These are phyloP conservation scores for Araneus ventricosus DNA, from an alignment of 1,140 invertebrate species.

Conservation along the genomic window DNA sequence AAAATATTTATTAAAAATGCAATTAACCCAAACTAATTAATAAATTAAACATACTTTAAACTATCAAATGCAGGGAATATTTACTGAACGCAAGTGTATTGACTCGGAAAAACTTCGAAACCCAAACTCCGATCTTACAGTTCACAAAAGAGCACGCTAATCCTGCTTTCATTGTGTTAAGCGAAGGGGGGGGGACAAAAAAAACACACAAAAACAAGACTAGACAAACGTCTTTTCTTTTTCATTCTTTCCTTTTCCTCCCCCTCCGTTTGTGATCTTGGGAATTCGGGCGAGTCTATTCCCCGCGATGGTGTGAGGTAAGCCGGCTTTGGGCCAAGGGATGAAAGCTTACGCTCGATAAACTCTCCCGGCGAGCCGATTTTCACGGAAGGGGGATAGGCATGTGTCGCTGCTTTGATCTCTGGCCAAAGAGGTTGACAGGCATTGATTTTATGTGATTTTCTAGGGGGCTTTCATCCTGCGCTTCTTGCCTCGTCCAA, in stretches of 20 bases:
- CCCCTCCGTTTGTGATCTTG: conserved; percentile 37
- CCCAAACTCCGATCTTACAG: conserved; percentile 2
- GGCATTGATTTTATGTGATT: conserved; percentile 58
- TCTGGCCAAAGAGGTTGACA: conserved; percentile 45
- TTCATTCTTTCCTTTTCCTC: conserved; percentile 30
- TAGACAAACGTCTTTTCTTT: conserved; percentile 60
- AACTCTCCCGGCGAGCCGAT: conserved; percentile 59
- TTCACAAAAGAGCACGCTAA: not conserved
- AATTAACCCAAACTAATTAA: too few species aligned
- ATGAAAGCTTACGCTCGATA: conserved; percentile 63
- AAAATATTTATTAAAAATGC: too few species aligned
- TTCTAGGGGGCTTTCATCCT: conserved; percentile 29
- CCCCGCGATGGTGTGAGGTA: not conserved
- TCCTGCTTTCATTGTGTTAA: conserved; percentile 26
- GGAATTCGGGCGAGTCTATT: conserved; percentile 50
- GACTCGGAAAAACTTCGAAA: not conserved
- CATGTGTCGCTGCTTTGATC: conserved; percentile 44
- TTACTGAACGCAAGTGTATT: too few species aligned
- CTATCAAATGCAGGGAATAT: too few species aligned
- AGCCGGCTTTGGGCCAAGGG: conserved; percentile 20
- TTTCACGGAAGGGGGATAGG: not conserved
- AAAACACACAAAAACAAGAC: conserved; percentile 33
- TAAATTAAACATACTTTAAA: too few species aligned
- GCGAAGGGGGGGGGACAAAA: not conserved
- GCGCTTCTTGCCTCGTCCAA: conserved; percentile 3